Base-by-base conservation (phyloP, 2,113 vertebrate genomes). In the Candoia aspera region DNA sequence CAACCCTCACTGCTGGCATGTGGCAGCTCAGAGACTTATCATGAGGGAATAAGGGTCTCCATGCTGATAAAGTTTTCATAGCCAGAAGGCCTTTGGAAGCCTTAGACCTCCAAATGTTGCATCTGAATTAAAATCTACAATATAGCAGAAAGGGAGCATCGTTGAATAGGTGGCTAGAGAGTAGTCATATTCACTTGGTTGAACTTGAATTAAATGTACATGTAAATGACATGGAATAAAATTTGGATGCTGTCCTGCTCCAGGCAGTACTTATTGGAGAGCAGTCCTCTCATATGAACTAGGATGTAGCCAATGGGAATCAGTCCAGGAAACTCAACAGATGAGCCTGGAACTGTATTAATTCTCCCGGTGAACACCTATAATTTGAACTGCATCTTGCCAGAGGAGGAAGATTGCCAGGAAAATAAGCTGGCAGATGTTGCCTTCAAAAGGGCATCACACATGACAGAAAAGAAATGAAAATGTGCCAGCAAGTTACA, bases 401-500 rank as follows among this genome's bases (percentile, higher is more conserved):
- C 86, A 88, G 88, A 94, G 84, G 91, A 94, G 46, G 1, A 91
- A 93, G 89, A 94, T 86, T 93, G 73, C 15, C 59, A 42, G 87
- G 60, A 94, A 53, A 0, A 94, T 21, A 11, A 95, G 94, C 91
- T 49, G 93, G 92, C 87, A 96, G 93, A 94, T 95, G 87, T 89
- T 84, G 90, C 86, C 90, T 95, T 87, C 89, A 95, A 90, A 85
- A 90, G 53, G 93, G 90, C 24, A 87, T 93, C 73, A 84, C 88
- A 83, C 95, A 93, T 62, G 95, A 95, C 17, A 49, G 59, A 49
- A 95, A 94, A 94, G 91, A 92, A 93, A 84, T 92, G 90, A 90
- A 89, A 94, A 55, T 83, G 64, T 0, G 0, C 53, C 62, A 93
- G 24, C 6, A 84, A 92, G 90, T 91, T 55, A 58, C 10, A 88